These are phyloP conservation scores for Ferrisia virgata DNA, from an alignment of 2,888 invertebrate genomes.

Conservation along the genomic window DNA sequence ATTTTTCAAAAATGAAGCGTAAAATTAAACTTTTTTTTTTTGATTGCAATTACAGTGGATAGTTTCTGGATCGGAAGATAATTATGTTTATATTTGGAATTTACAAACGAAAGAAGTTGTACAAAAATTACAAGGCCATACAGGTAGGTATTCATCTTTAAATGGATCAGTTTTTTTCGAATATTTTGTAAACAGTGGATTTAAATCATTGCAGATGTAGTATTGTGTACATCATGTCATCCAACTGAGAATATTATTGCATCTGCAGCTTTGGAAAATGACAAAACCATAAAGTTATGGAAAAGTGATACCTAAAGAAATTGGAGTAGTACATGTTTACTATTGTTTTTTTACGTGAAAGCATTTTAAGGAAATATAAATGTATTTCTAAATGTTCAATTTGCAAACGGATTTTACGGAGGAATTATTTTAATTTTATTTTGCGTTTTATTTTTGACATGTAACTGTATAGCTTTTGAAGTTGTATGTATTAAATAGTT, in stretches of 20 bases:
- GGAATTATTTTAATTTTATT: too few relatives aligned
- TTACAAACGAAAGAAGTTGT: slow-evolving; percentile 99
- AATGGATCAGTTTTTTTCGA: neutral
- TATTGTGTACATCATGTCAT: slow-evolving; percentile 97
- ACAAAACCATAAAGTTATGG: slow-evolving; percentile 99
- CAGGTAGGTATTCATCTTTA: slow-evolving; percentile 62
- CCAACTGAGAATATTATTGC: slow-evolving; percentile 99
- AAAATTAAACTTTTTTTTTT: neutral
- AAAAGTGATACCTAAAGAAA: slow-evolving; percentile 73
- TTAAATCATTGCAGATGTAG: slow-evolving; percentile 64
- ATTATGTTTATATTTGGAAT: slow-evolving; percentile 99
- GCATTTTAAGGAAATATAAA: too few relatives aligned
- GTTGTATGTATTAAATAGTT: too few relatives aligned
- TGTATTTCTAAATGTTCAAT: too few relatives aligned
- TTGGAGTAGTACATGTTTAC: too few relatives aligned
- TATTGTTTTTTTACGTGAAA: too few relatives aligned
- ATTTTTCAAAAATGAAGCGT: neutral
- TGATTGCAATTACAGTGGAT: slow-evolving; percentile 76
- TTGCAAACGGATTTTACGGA: too few relatives aligned
- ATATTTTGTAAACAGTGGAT: neutral
- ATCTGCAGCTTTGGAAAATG: slow-evolving; percentile 96
- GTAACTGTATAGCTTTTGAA: too few relatives aligned
- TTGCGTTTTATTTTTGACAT: too few relatives aligned
- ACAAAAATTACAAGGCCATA: slow-evolving; percentile 94
- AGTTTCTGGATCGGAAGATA: slow-evolving; percentile 99